Conservation (phyloP, 1,140 invertebrate genomes). For the Drosophila lini region DNA sequence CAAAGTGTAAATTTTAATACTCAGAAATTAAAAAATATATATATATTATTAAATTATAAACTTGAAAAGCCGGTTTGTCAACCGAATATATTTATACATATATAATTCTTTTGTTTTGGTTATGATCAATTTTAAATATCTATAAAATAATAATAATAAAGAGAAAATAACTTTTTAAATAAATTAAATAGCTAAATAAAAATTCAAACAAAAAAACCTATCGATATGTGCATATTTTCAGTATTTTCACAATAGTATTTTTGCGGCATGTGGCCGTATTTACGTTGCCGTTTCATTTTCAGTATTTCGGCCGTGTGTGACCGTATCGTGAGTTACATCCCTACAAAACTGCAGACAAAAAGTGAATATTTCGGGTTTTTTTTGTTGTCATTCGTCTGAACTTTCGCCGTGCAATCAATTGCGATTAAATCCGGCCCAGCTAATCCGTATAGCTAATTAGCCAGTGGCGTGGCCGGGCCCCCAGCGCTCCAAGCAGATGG, state of each 20-base stretch:
- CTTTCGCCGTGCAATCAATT: conserved; percentile 27
- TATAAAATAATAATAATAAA: too few species aligned
- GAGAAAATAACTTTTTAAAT: neutral
- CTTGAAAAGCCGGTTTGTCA: too few species aligned
- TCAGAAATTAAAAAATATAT: too few species aligned
- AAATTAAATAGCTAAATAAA: neutral
- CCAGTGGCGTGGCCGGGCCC: conserved; percentile 19
- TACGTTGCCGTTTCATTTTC: neutral
- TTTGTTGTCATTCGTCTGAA: conserved; percentile 30
- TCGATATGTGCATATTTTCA: neutral
- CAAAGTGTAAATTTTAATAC: too few species aligned
- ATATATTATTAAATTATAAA: too few species aligned
- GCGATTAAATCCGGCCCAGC: conserved; percentile 13
- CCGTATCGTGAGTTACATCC: conserved; percentile 27
- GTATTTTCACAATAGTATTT: neutral
- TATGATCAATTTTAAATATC: too few species aligned
- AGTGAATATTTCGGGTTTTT: conserved; percentile 34
- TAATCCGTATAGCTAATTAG: conserved; percentile 26
- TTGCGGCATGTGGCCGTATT: neutral
- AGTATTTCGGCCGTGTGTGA: conserved; percentile 5
- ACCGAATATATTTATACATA: too few species aligned
- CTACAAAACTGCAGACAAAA: conserved; percentile 39
- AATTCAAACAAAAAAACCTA: neutral
- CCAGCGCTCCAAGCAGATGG: conserved; percentile 13
- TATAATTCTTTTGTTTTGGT: too few species aligned